These are phyloP conservation scores for Caenorhabditis panamensis DNA, from an alignment of 2,888 invertebrate species.

Conservation along the genomic window DNA sequence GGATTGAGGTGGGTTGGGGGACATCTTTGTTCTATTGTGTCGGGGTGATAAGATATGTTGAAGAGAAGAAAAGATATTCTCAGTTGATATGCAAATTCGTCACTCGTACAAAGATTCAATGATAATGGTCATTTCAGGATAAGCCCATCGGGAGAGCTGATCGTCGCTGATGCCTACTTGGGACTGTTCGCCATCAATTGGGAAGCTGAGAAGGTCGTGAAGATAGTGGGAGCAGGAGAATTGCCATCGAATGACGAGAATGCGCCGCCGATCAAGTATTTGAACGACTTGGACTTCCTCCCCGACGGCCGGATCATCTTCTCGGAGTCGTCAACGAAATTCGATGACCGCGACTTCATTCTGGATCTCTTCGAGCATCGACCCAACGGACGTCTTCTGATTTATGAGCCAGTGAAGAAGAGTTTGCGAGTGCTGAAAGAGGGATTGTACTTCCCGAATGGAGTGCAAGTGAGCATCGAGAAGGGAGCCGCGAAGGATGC, in stretches of 20 bases:
- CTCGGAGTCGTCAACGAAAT: slow-evolving; percentile 66
- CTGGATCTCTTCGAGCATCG: slow-evolving; percentile 70
- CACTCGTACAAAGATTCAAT: slow-evolving; percentile 1
- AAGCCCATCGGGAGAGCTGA: slow-evolving; percentile 57
- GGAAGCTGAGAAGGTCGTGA: slow-evolving; percentile 63
- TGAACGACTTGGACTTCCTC: slow-evolving; percentile 70
- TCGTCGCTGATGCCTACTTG: slow-evolving; percentile 71
- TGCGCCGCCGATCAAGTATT: slow-evolving; percentile 49
- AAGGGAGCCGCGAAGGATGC: slow-evolving; percentile 43
- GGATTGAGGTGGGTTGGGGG: slow-evolving; percentile 60
- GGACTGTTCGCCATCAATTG: slow-evolving; percentile 68
- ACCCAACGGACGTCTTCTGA: slow-evolving; percentile 70
- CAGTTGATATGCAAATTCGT: slow-evolving; percentile 14
- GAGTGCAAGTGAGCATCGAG: slow-evolving; percentile 64
- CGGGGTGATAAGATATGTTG: slow-evolving; percentile 27
- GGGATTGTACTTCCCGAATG: slow-evolving; percentile 71
- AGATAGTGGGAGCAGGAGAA: slow-evolving; percentile 62
- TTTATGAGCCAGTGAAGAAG: slow-evolving; percentile 62
- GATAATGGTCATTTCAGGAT: slow-evolving; percentile 52
- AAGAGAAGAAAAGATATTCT: too few species aligned
- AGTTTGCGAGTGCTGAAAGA: slow-evolving; percentile 58
- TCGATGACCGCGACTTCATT: slow-evolving; percentile 69
- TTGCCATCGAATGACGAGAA: slow-evolving; percentile 45
- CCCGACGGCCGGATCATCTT: slow-evolving; percentile 72
- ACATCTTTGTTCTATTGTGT: neutral